Evolutionary conservation across 2,888 invertebrate species (phyloP), one percentile per base, ranked within the genome.

Genomic region (Cylloceria caligata): DNA sequence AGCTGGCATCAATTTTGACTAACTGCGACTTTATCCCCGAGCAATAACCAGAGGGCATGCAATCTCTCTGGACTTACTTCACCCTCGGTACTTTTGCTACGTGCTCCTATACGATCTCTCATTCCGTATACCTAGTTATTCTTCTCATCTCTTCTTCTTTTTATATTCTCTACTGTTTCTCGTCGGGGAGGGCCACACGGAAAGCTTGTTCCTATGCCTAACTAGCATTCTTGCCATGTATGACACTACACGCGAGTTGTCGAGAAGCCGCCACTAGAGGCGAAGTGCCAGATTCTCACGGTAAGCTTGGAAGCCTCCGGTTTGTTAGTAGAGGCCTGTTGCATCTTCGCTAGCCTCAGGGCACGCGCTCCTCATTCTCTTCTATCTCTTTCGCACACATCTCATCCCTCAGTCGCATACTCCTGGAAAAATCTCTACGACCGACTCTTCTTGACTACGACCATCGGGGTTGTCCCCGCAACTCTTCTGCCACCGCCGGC

Each of bases 311-410:
- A 4, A 27, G 71, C 71, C 52, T 68, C 87, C 82, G 84, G 90
- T 91, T 91, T 91, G 90, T 91, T 90, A 91, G 89, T 86, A 87
- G 89, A 90, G 89, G 91, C 92, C 91, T 92, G 92, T 92, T 92
- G 92, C 91, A 88, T 91, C 88, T 87, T 88, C 80, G 79, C 87
- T 91, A 87, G 91, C 92, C 92, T 87, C 85, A 68, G 89, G 91
- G 45, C 57, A 30, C 42, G 45, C 65, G 4, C 30, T 39, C 62
- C 62, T 36, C 55, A 21, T 42, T 21, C 73, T 60, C 57, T 39
- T 30, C 21, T 47, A 27, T 24, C 52, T 42, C 55, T 64, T 39
- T 39, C 19, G 19, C 64, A 49, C 76, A 55, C 27, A 42, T 49
- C 52, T 45, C 24, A 27, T 64, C 16, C 5, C 45, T 65, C 24